Conservation (phyloP, 2,888 invertebrate species). For the Zygaena filipendulae region DNA sequence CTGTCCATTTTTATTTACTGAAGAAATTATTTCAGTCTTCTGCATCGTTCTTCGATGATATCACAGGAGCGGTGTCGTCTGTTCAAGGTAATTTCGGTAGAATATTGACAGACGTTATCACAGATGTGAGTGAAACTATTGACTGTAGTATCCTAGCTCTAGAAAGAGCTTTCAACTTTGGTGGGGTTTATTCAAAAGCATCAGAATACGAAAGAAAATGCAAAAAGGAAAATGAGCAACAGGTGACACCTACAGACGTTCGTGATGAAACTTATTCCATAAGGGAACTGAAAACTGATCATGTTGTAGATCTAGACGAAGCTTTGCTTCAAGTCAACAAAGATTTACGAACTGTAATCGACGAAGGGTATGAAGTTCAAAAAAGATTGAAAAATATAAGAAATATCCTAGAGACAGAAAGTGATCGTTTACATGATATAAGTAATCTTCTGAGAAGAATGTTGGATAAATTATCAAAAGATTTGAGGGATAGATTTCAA, state of each 20-base stretch:
- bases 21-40: conserved; percentile 33
- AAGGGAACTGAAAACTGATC: neutral
- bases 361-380: too few relatives aligned
- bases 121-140: conserved; percentile 41
- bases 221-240: conserved; percentile 8
- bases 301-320: conserved; percentile 9
- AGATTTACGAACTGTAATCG: too few relatives aligned
- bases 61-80: conserved; percentile 31
- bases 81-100: conserved; percentile 38
- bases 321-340: conserved; percentile 16
- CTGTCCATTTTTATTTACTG: neutral
- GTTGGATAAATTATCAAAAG: conserved; percentile 30
- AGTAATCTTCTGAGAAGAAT: conserved; percentile 29
- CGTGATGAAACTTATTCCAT: conserved; percentile 1
- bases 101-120: conserved; percentile 38
- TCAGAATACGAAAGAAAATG: conserved; percentile 23
- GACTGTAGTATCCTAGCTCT: conserved; percentile 46
- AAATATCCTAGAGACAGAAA: conserved; percentile 26
- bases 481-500: conserved; percentile 24
- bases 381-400: conserved; percentile 23
- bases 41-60: conserved; percentile 34
- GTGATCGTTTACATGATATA: conserved; percentile 28
- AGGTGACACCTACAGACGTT: too few relatives aligned
- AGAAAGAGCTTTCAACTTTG: conserved; percentile 31
- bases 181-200: conserved; percentile 19